These are phyloP conservation scores for Formicarius rufipectus DNA, from an alignment of 2,113 vertebrate genomes.

Conservation along the genomic window DNA sequence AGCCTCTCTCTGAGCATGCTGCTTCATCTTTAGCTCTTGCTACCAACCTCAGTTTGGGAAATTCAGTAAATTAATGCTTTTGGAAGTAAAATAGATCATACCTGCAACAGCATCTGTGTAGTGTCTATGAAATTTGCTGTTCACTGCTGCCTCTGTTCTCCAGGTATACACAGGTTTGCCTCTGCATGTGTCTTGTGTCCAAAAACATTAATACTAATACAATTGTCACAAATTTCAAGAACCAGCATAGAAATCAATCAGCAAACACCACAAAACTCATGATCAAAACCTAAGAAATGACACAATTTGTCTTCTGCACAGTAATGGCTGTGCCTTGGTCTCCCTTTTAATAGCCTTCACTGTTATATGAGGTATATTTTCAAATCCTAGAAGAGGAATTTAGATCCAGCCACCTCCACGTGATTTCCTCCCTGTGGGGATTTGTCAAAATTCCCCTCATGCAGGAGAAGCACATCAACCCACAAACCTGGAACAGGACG, in stretches of 20 bases:
- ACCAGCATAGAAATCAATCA: background rate
- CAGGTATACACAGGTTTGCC: background rate
- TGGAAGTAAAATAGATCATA: background rate
- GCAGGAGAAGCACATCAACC: background rate
- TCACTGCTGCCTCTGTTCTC: fast-evolving
- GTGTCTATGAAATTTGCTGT: fast-evolving
- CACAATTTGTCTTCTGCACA: background rate
- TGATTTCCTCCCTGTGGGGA: background rate
- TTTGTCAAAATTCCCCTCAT: background rate
- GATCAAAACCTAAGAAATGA: background rate
- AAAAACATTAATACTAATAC: background rate
- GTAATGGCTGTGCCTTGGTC: background rate
- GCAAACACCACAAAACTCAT: background rate
- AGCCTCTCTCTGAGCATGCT: background rate
- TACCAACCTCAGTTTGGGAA: background rate
- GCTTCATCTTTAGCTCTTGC: background rate
- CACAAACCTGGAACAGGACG: background rate
- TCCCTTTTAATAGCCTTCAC: background rate
- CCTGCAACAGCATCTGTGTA: background rate
- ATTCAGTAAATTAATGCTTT: background rate
- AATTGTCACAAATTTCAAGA: background rate
- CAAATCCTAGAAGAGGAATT: background rate
- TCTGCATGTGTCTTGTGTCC: background rate
- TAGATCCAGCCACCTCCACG: background rate
- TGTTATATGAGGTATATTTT: background rate